These are phyloP conservation scores for Lithophane semibrunnea DNA, from an alignment of 2,888 invertebrate species.

Conservation along the genomic window DNA sequence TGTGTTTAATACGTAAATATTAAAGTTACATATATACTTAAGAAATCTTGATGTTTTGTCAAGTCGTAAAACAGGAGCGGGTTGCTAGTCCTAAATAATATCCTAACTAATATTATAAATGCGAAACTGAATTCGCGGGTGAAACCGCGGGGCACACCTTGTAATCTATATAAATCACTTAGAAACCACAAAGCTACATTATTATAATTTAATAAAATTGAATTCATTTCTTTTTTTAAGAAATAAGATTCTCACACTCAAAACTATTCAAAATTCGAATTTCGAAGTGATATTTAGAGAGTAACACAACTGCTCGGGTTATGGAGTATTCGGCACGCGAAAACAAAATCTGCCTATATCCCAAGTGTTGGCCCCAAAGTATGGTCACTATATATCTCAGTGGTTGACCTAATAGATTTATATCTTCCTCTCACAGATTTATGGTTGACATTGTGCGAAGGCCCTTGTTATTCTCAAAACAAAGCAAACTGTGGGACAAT, in stretches of 20 bases:
- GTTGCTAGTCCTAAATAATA: no score
- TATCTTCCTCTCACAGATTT: constrained; percentile 47
- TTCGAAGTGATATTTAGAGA: background rate
- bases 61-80: no score
- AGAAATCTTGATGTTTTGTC: no score
- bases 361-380: background rate
- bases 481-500: constrained; percentile 21
- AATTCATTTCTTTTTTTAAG: background rate
- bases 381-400: constrained; percentile 23
- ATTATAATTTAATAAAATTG: background rate
- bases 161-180: background rate
- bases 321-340: background rate
- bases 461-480: constrained; percentile 47
- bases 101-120: no score
- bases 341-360: background rate
- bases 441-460: constrained; percentile 26
- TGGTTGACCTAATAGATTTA: constrained; percentile 48
- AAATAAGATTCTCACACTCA: background rate
- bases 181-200: background rate
- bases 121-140: no score
- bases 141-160: no score
- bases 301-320: background rate
- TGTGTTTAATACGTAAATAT: no score
- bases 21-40: no score
- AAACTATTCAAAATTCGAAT: background rate